Base-by-base conservation (phyloP, 2,113 vertebrate genomes). In the Gulo gulo region DNA sequence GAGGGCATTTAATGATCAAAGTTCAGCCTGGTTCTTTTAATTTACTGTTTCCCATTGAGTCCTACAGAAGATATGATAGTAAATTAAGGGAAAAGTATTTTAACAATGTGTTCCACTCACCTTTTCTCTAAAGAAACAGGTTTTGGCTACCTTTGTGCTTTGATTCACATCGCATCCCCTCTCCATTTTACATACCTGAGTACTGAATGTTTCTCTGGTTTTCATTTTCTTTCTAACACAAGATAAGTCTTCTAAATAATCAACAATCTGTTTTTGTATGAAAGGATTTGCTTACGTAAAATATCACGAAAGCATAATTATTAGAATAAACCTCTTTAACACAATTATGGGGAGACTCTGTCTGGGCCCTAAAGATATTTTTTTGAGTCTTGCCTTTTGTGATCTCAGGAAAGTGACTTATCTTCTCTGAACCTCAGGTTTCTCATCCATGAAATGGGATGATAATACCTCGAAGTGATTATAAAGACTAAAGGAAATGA, bases 231-330 rank as follows among this genome's bases (percentile, higher is more conserved):
- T 97, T 45, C 74, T 92, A 61, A 31, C 23, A n/a, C 73, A 52
- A 86, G 45, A 63, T 71, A 52, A 73, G 24, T 87, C 29, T 87
- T 82, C 9, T 79, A 57, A 69, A 47, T 16, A 52, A 24, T 83
- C 67, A 97, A 67, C 14, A 74, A 36, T 81, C 20, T 85, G 14
- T 57, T 89, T 95, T 92, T 14, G 39, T 74, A 39, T 82, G 31
- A 92, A 94, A 85, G 13, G 29, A 67, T 88, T 90, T 88, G 36
- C 4, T 97, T 91, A 85, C 15, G 67, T 88, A 93, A 90, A 83
- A 45, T 67, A 50, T 39, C 11, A 42, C 23, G 69, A 36, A 79
- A 24, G 15, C 9, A n/a, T 42, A 89, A 47, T 95, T 63, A 94
- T 80, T 87, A 84, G 42, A 50, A 59, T 89, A 69, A 80, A 16